These are phyloP conservation scores for Synanthedon myopaeformis DNA, from an alignment of 2,888 invertebrate genomes.

Conservation along the genomic window DNA sequence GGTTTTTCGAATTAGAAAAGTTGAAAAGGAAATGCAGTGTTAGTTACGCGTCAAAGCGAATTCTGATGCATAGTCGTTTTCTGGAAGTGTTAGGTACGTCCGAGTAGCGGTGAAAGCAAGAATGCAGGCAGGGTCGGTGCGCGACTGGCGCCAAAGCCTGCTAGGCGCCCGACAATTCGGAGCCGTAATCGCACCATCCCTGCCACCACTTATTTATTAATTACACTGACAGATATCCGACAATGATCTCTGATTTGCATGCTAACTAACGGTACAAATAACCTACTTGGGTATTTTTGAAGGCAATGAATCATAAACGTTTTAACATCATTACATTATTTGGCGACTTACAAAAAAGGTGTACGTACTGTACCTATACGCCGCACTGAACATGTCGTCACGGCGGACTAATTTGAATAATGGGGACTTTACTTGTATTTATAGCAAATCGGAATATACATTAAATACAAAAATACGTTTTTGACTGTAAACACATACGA, in stretches of 20 bases:
- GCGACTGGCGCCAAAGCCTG: background rate
- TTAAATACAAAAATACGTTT: background rate
- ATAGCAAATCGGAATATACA: background rate
- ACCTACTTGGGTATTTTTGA: conserved; percentile 9
- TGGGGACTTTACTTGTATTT: background rate
- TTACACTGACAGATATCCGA: background rate
- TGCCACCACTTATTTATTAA: background rate
- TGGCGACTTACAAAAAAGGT: background rate
- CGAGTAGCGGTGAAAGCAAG: background rate
- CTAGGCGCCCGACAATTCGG: background rate
- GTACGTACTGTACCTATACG: background rate
- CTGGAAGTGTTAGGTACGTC: background rate
- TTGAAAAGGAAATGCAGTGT: too few species aligned
- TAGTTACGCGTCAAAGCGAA: background rate
- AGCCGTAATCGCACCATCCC: background rate
- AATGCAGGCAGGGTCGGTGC: background rate
- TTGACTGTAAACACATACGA: background rate
- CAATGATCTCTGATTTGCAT: background rate
- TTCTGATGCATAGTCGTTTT: background rate
- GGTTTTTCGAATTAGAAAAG: too few species aligned
- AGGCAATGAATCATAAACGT: background rate
- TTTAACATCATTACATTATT: background rate
- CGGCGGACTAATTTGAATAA: background rate
- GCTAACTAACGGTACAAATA: conserved; percentile 17
- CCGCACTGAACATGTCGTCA: background rate